Evolutionary conservation across 2,888 invertebrate species (phyloP).

Genomic region (Noctua pronuba): DNA sequence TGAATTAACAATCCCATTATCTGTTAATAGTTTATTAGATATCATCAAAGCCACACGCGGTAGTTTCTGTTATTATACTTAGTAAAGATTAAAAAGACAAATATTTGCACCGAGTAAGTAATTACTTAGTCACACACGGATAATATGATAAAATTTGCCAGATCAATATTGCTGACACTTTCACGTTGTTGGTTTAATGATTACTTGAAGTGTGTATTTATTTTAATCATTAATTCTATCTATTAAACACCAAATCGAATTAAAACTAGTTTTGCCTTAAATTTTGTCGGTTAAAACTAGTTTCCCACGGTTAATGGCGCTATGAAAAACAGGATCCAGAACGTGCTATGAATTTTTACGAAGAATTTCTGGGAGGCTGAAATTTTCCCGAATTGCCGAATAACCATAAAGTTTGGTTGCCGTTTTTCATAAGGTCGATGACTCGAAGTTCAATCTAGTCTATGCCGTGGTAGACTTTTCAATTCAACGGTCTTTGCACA

Average conservation of each 20-base stretch:
- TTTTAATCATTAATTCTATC: background rate
- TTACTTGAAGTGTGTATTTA: background rate
- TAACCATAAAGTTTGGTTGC: conserved; percentile 4
- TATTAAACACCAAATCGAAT: conserved; percentile 1
- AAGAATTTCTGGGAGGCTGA: background rate
- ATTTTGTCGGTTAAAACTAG: conserved; percentile 16
- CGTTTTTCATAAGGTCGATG: conserved; percentile 14
- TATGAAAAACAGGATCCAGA: conserved; percentile 28
- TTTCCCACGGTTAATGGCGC: conserved; percentile 12
- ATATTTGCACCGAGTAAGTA: conserved; percentile 12
- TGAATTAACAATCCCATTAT: background rate
- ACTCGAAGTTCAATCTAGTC: background rate
- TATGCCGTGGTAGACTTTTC: background rate
- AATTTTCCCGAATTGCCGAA: conserved; percentile 11
- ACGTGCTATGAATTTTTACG: conserved; percentile 35
- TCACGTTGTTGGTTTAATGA: conserved; percentile 5
- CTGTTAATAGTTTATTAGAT: conserved; percentile 12
- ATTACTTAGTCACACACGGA: conserved; percentile 2
- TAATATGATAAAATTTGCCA: conserved; percentile 7
- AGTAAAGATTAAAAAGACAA: conserved; percentile 14
- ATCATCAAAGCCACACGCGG: conserved; percentile 7
- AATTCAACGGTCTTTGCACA: conserved; percentile 1
- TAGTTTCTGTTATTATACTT: background rate
- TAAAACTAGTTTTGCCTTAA: conserved; percentile 16
- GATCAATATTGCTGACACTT: conserved; percentile 15